Evolutionary conservation across 2,888 invertebrate species (phyloP), one percentile per base, ranked within the genome.

Genomic region (Drosophila anceps): DNA sequence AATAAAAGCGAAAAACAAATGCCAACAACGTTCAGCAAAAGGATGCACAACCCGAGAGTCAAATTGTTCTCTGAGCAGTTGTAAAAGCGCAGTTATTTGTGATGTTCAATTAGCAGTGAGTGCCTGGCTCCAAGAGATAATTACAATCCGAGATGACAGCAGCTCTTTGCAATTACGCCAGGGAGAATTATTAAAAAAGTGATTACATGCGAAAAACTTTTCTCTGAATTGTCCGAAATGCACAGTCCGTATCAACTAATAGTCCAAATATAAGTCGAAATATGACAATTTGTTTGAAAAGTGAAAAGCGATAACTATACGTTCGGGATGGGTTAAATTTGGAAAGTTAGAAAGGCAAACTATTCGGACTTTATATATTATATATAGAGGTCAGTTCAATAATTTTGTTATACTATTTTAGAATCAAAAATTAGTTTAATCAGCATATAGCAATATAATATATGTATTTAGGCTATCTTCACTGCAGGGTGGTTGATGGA

Each of bases 1-100:
- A 84, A 86, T 86, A 86, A 86, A 88, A 75, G 76, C 72, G 55
- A 58, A 53, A 59, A 66, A 50, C 79, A 66, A 37, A 59, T 46
- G 50, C 43, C 50, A 57, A 51, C 50, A 15, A 13, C 54, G 29
- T 10, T n/a, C 53, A 53, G 48, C 35, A 53, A 63, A 62, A 48
- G 24, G 54, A 50, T 62, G 64, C 50, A 35, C 35, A 53, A 18
- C 46, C 41, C 68, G 41, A 44, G 37, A 37, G 66, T 50, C 54
- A 70, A 44, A 29, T 58, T 33, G 33, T 61, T 48, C 63, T 44
- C 68, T 15, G 39, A 64, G 61, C 58, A 33, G 76, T 33, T 76
- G 59, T 67, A 76, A 75, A 71, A 59, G 24, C 50, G 20, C 59
- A 48, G 44, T 68, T 72, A 72, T 72, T 67, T 70, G 70, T 46